Conservation (phyloP, 2,888 invertebrate genomes). For the Heteromyza rotundicornis region DNA sequence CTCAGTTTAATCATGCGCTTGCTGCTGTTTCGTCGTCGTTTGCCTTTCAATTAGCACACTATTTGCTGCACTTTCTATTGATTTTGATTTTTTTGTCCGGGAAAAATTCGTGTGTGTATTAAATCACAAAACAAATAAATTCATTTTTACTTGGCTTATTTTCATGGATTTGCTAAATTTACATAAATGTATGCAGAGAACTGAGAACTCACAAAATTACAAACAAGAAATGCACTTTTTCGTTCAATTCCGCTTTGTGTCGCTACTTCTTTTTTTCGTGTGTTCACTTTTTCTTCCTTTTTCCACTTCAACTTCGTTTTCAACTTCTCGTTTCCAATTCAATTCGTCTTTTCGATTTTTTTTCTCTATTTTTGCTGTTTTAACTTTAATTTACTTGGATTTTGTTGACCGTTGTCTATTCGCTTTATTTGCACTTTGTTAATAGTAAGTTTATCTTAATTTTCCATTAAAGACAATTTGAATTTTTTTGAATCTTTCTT, state of each 20-base stretch:
- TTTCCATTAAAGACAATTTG: conserved; percentile 20
- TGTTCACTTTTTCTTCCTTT: neutral
- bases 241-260: conserved; percentile 24
- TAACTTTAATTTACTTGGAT: neutral
- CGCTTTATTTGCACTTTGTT: neutral
- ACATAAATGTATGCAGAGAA: no score
- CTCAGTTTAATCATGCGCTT: no score
- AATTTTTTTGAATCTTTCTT: neutral
- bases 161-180: no score
- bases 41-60: no score
- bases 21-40: no score
- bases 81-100: no score
- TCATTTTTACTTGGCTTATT: no score
- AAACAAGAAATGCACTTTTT: conserved; percentile 14
- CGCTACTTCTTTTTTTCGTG: conserved; percentile 12
- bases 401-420: neutral
- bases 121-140: no score
- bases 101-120: no score
- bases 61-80: no score
- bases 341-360: neutral
- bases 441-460: conserved; percentile 13
- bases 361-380: neutral
- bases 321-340: neutral
- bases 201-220: conserved; percentile 26
- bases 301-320: neutral